Percentiles rank a stretch among this genome's conserved stretches.
These are phyloP conservation scores for Lineus longissimus DNA, from an alignment of 1,140 invertebrate species.

Conservation along the genomic window DNA sequence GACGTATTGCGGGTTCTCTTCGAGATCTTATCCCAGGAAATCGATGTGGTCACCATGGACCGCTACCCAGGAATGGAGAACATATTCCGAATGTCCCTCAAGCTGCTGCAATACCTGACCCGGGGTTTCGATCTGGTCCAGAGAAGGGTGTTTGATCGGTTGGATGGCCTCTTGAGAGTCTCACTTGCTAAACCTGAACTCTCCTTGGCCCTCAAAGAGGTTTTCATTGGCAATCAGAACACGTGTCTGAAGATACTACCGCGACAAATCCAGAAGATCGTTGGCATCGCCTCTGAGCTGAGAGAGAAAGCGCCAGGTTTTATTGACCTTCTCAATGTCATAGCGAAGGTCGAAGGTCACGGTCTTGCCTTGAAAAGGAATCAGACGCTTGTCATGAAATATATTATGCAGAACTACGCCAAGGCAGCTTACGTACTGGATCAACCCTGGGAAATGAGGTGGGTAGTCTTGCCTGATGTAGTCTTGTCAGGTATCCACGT, in stretches of 20 bases:
- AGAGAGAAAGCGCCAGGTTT: constrained; percentile 49
- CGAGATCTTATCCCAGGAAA: constrained; percentile 47
- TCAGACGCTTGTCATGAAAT: constrained; percentile 53
- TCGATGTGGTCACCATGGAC: constrained; percentile 44
- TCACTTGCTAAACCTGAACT: constrained; percentile 47
- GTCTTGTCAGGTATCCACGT: neutral
- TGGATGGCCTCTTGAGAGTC: constrained; percentile 47
- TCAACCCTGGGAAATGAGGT: constrained; percentile 39
- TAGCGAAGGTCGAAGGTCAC: constrained; percentile 50
- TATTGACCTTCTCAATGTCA: constrained; percentile 44
- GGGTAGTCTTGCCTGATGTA: neutral
- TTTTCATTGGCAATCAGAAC: constrained; percentile 49
- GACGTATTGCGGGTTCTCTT: constrained; percentile 43
- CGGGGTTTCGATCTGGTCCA: constrained; percentile 48
- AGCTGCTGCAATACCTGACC: constrained; percentile 42
- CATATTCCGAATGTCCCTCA: constrained; percentile 46
- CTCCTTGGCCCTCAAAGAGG: constrained; percentile 48
- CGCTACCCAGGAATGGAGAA: constrained; percentile 48
- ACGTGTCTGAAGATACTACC: constrained; percentile 49
- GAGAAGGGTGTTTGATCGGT: constrained; percentile 43
- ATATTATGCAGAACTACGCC: constrained; percentile 52
- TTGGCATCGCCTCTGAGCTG: constrained; percentile 41
- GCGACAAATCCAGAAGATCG: constrained; percentile 49
- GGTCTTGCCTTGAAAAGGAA: constrained; percentile 52
- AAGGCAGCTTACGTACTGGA: constrained; percentile 52